These are phyloP conservation scores for Acleris holmiana DNA, from an alignment of 2,888 invertebrate genomes.

Conservation along the genomic window DNA sequence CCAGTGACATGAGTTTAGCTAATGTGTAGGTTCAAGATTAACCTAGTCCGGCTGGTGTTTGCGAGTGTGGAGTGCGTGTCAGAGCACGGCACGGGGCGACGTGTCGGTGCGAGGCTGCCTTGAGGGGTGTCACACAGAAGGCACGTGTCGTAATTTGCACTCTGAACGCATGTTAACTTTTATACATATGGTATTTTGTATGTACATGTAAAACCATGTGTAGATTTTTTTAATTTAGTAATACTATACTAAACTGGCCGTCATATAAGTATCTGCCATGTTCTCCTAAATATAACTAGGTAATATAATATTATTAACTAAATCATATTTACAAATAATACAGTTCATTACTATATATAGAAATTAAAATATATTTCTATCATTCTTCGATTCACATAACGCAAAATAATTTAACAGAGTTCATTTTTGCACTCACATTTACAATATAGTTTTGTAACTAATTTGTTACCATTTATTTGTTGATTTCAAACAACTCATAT, in stretches of 20 bases:
- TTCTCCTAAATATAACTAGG: constrained; percentile 84
- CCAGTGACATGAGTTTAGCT: constrained; percentile 49
- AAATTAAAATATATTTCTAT: constrained; percentile 85
- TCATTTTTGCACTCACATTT: constrained; percentile 84
- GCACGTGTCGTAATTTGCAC: constrained; percentile 52
- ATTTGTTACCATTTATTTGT: constrained; percentile 74
- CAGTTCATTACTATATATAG: constrained; percentile 83
- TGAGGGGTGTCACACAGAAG: constrained; percentile 37
- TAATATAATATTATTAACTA: constrained; percentile 86
- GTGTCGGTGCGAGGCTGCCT: constrained; percentile 31
- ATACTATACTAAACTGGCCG: constrained; percentile 90
- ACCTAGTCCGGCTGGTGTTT: constrained; percentile 54
- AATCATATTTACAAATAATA: constrained; percentile 87
- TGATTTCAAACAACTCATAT: constrained; percentile 79
- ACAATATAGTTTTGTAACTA: constrained; percentile 81
- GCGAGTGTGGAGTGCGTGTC: constrained; percentile 57
- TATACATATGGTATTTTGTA: constrained; percentile 68
- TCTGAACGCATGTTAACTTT: constrained; percentile 60
- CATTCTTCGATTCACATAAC: constrained; percentile 84
- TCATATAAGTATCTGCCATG: constrained; percentile 87
- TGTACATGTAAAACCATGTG: constrained; percentile 85
- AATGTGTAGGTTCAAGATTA: constrained; percentile 43
- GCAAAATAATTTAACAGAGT: constrained; percentile 85
- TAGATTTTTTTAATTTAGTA: constrained; percentile 84
- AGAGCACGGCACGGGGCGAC: constrained; percentile 59